A percentile compares a stretch with the other conserved stretches of the same genome.
Conservation (phyloP, 1,140 invertebrate species). For the Drosophila willistoni region DNA sequence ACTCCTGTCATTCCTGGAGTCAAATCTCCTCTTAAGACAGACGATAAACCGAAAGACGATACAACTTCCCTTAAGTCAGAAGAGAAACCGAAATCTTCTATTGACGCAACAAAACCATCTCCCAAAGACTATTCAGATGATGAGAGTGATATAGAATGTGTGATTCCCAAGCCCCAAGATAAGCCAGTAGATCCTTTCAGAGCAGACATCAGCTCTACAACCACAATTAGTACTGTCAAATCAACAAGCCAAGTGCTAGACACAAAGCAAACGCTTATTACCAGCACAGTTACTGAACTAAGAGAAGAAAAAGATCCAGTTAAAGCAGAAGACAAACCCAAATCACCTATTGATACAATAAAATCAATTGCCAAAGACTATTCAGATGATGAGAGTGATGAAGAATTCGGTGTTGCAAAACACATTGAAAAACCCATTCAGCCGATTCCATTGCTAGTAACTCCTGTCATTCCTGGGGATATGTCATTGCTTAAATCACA, state of each 20-base stretch:
- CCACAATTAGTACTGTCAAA: neutral
- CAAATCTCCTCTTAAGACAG: neutral
- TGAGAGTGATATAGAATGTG: neutral
- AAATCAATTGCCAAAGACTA: neutral
- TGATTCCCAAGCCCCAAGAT: conserved; percentile 1
- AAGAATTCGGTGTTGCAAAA: neutral
- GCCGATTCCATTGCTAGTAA: too few relatives aligned
- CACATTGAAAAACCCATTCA: neutral
- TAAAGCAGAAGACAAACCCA: conserved; percentile 16
- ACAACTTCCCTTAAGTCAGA: neutral
- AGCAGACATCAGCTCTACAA: neutral
- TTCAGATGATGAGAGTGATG: conserved; percentile 21
- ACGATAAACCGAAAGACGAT: neutral
- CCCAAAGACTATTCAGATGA: conserved; percentile 19
- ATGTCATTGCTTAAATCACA: neutral
- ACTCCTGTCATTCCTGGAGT: conserved; percentile 16
- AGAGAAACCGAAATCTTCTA: conserved; percentile 21
- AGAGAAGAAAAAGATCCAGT: neutral
- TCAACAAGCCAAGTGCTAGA: neutral
- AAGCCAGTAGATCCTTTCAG: neutral
- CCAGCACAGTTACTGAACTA: neutral
- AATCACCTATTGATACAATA: neutral
- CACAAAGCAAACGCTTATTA: neutral
- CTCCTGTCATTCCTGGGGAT: neutral
- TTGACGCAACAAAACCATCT: neutral